Evolutionary conservation across 2,888 invertebrate genomes (phyloP).

Genomic region (Silvanus unidentatus): DNA sequence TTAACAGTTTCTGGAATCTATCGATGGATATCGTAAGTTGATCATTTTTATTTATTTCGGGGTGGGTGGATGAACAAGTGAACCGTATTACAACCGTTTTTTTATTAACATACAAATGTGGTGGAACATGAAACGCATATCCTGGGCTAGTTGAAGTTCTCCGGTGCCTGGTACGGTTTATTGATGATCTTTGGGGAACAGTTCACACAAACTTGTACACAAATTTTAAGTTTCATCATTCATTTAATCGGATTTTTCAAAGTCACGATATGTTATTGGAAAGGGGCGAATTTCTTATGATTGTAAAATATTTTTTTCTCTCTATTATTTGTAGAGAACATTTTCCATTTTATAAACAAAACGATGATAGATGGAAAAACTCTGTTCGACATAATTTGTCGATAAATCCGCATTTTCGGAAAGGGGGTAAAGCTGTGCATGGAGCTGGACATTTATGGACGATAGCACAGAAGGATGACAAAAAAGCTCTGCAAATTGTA

Average conservation of each 20-base stretch:
- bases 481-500: conserved; percentile 55
- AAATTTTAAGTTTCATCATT: not conserved
- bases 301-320: too few relatives aligned
- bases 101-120: too few relatives aligned
- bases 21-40: conserved; percentile 89
- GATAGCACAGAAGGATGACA: conserved; percentile 62
- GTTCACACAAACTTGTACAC: not conserved
- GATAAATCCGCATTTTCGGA: conserved; percentile 86
- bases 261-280: too few relatives aligned
- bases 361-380: conserved; percentile 90
- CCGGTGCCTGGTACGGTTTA: conserved; percentile 42
- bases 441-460: conserved; percentile 90
- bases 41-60: not conserved
- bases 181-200: conserved; percentile 33
- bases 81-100: too few relatives aligned
- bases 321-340: conserved; percentile 58
- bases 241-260: too few relatives aligned
- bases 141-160: not conserved
- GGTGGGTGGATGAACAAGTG: not conserved
- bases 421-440: conserved; percentile 78
- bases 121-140: not conserved
- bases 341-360: conserved; percentile 82
- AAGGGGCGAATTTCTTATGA: too few relatives aligned
- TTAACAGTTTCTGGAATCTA: conserved; percentile 87
- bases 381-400: conserved; percentile 86